Evolutionary conservation across 2,113 vertebrate genomes (phyloP), one percentile per base, ranked within the genome.

Genomic region (Charadrius vociferus): DNA sequence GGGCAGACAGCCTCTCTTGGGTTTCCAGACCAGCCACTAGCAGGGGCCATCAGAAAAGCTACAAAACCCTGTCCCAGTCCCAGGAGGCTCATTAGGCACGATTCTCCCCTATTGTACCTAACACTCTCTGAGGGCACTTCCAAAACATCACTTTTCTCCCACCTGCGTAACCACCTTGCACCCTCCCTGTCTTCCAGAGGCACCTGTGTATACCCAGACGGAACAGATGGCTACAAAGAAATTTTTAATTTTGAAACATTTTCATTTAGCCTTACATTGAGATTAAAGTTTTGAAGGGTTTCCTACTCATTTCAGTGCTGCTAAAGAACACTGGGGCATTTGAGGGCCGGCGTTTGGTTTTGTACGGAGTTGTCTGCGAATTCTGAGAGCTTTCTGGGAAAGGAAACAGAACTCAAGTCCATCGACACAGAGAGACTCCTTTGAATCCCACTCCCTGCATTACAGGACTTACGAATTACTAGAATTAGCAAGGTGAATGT

Each of bases 401-500:
- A 63, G 29, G 8, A 80, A 83, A 12, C 5, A 1, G 21, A 62
- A 9, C 15, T 65, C 49, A 39, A 37, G 39, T 7, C 15, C 13
- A 55, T 9, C 5, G 1, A 39, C 47, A 32, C 45, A 29, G 18
- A 18, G 10, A 62, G 3, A 24, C 41, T 63, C 13, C 26, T 92
- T 37, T 78, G 45, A 17, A 81, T 62, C 53, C 21, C 37, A 17
- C 7, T 78, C 45, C 10, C 22, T n/a, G 61, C 0, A 0, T 34
- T 50, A 50, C 16, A 53, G 19, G 52, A 30, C 37, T 47, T 9
- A 55, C 2, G 67, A 58, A 47, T 66, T 4, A 81, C 20, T 36
- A 18, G 20, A 87, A 67, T 36, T 79, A 87, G 10, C 61, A 63
- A n/a, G 1, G 0, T 8, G 30, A 55, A 45, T 0, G 0, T 22